Base-by-base conservation (phyloP, 2,113 vertebrate species). In the Gopherus flavomarginatus region DNA sequence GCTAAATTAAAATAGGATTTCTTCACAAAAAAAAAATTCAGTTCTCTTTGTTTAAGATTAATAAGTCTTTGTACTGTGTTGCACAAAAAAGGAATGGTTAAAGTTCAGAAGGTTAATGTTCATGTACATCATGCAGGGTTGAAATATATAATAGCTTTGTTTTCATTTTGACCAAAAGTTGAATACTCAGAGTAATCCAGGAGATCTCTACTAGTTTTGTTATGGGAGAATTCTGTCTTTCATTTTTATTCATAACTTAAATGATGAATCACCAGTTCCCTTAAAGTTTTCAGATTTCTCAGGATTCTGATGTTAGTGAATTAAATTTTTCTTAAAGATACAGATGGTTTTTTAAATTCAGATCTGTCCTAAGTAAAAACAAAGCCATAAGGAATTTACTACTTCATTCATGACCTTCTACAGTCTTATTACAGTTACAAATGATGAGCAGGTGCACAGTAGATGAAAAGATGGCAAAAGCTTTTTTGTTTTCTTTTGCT, bases 371-470 rank as follows among this genome's bases (percentile, higher is more conserved):
- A 86, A 75, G 10, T 92, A 83, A 95, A 97, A 96, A 95, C 93
- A 96, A 96, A 96, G 35, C 65, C 97, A 97, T 96, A 97, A 90
- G 86, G 92, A 97, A 96, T 92, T 94, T 94, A 81, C 86, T 96
- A 24, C 91, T 97, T 96, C 85, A 85, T 95, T 95, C 78, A 90
- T 90, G 72, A 81, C 86, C 91, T 95, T 47, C 89, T 31, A 3
- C 72, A 80, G 69, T 91, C 90, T 92, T 89, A 87, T 90, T 97
- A 62, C 78, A 96, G 75, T 97, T 96, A 92, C 38, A 87, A 90
- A 82, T 75, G 91, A 86, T 80, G 90, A 97, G 83, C 91, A 97
- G 91, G 95, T 98, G 96, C 85, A 56, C 89, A 95, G 92, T 94
- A 94, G 84, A 92, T 91, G 89, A 93, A 93, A 98, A 97, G 95